Conservation (phyloP, 2,113 vertebrate species). For the Alexandromys fortis region DNA sequence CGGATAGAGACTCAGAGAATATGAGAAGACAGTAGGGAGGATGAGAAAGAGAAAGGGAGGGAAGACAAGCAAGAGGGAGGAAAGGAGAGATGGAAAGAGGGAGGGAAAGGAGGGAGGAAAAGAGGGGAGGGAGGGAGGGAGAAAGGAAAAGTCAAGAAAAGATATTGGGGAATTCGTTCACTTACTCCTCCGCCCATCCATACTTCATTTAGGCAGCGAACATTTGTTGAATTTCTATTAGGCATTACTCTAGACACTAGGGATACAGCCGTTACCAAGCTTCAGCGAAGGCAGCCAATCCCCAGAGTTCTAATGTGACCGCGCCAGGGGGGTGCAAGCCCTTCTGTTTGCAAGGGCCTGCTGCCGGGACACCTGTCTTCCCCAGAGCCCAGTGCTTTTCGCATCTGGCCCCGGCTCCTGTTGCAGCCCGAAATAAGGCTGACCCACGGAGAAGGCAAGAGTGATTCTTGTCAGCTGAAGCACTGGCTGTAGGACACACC, state of each 20-base stretch:
- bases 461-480: constrained; percentile 74
- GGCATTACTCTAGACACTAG: not conserved
- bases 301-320: not conserved
- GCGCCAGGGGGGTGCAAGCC: not conserved
- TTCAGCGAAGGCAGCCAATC: not conserved
- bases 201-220: not conserved
- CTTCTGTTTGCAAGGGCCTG: constrained; percentile 61
- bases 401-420: constrained; percentile 79
- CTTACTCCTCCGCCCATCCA: not conserved
- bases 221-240: not conserved
- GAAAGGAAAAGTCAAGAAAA: not conserved
- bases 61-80: not conserved
- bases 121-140: not conserved
- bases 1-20: constrained; percentile 41
- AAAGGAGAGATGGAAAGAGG: not conserved
- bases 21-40: not conserved
- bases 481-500: not conserved
- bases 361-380: constrained; percentile 74
- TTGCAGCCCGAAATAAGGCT: constrained; percentile 87
- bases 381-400: constrained; percentile 62
- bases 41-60: not conserved
- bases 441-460: constrained; percentile 73
- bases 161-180: not conserved
- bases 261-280: not conserved
- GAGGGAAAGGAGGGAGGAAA: not conserved